phyloP scores from a whole-genome alignment of 2,888 invertebrate species.

The Gerris lacustris region DNA sequence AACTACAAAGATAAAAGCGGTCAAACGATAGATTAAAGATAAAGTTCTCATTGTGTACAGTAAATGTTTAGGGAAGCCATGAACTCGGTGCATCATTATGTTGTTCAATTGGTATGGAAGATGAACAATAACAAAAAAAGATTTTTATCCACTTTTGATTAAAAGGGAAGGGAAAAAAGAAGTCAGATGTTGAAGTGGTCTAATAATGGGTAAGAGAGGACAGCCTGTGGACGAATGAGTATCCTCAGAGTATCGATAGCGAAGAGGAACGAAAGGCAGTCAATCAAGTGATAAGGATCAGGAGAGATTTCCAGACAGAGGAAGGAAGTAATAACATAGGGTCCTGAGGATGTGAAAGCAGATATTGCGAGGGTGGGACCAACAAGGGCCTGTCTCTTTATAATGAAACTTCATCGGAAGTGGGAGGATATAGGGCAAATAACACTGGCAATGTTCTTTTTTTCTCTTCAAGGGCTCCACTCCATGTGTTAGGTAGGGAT shows the following conservation, averaged over 20 bases:
- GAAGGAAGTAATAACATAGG: not conserved
- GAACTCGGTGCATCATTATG: no score
- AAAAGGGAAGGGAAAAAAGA: no score
- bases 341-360: not conserved
- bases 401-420: not conserved
- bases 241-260: not conserved
- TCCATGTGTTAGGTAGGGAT: not conserved
- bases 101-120: no score
- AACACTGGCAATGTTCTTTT: no score
- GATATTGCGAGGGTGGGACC: not conserved
- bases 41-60: no score
- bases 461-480: not conserved
- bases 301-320: not conserved
- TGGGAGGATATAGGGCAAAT: not conserved
- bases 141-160: no score
- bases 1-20: no score
- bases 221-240: not conserved
- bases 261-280: not conserved
- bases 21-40: no score
- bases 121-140: no score
- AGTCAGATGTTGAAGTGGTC: no score
- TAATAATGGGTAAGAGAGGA: not conserved
- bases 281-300: constrained; percentile 1
- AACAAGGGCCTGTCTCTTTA: not conserved
- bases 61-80: no score